Evolutionary conservation across 1,140 invertebrate genomes (phyloP).

Genomic region (Drosophila setifemur): DNA sequence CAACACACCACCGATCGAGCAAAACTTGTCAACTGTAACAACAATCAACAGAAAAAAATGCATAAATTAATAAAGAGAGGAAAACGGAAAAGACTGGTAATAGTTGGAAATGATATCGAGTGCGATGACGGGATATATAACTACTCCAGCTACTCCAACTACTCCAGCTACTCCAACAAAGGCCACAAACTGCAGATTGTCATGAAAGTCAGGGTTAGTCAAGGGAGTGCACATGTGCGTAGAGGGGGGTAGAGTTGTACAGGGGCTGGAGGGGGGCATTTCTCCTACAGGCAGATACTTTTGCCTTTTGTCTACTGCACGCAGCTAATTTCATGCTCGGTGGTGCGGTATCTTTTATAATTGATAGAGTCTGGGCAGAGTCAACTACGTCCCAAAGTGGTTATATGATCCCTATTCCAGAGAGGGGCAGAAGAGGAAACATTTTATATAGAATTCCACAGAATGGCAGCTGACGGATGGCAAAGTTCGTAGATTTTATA

Average conservation of each 20-base stretch:
- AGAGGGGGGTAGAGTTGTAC: no score
- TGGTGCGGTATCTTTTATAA: slow-evolving; percentile 66
- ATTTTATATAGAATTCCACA: not conserved
- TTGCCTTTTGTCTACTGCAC: slow-evolving; percentile 39
- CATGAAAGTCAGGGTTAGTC: slow-evolving; percentile 53
- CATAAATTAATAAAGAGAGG: slow-evolving; percentile 71
- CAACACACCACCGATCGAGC: not conserved
- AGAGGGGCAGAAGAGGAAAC: not conserved
- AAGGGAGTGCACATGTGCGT: slow-evolving; percentile 9
- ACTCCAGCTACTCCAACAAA: slow-evolving; percentile 16
- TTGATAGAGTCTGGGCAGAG: slow-evolving; percentile 45
- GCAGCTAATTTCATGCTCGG: slow-evolving; percentile 76
- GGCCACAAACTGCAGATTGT: slow-evolving; percentile 20
- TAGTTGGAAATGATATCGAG: slow-evolving; percentile 15
- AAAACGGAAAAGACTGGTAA: slow-evolving; percentile 13
- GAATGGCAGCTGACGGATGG: not conserved
- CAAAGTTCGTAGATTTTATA: slow-evolving; percentile 7
- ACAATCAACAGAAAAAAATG: slow-evolving; percentile 69
- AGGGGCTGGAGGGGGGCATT: not conserved
- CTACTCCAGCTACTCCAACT: no score
- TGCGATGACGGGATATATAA: slow-evolving; percentile 50
- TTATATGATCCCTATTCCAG: slow-evolving; percentile 16
- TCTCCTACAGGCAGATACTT: not conserved
- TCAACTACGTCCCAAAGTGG: slow-evolving; percentile 1
- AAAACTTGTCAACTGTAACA: slow-evolving; percentile 77